Conservation (phyloP, 2,888 invertebrate genomes). For the Phengaris alcon region DNA sequence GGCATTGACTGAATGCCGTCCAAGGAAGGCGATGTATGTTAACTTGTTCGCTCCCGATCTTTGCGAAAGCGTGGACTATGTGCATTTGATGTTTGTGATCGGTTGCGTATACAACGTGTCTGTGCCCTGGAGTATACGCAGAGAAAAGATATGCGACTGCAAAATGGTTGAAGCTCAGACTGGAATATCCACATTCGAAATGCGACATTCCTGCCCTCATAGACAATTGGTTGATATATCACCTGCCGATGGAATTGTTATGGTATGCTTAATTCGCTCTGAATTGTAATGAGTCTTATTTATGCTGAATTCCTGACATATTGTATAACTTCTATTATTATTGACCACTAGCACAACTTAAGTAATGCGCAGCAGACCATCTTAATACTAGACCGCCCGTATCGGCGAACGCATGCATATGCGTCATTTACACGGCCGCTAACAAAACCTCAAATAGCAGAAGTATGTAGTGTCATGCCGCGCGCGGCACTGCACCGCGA, state of each 20-base stretch:
- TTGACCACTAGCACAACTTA: too few species aligned
- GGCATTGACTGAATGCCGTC: slow-evolving; percentile 59
- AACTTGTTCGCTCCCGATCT: slow-evolving; percentile 65
- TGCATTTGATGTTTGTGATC: slow-evolving; percentile 62
- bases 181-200: slow-evolving; percentile 65
- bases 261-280: slow-evolving; percentile 47
- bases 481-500: too few species aligned
- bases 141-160: slow-evolving; percentile 70
- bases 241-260: slow-evolving; percentile 53
- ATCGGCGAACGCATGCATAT: too few species aligned
- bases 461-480: too few species aligned
- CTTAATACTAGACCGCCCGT: too few species aligned
- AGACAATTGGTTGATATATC: slow-evolving; percentile 57
- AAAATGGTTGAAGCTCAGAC: slow-evolving; percentile 63
- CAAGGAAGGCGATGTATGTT: slow-evolving; percentile 56
- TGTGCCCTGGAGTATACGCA: slow-evolving; percentile 60
- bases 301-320: too few species aligned
- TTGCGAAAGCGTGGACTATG: slow-evolving; percentile 52
- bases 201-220: slow-evolving; percentile 65
- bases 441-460: too few species aligned
- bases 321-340: too few species aligned
- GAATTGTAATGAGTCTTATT: too few species aligned
- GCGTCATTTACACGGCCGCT: too few species aligned
- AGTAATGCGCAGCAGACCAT: too few species aligned
- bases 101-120: slow-evolving; percentile 58